phyloP scores from a whole-genome alignment of 2,113 vertebrate genomes.

The Raja brachyura region DNA sequence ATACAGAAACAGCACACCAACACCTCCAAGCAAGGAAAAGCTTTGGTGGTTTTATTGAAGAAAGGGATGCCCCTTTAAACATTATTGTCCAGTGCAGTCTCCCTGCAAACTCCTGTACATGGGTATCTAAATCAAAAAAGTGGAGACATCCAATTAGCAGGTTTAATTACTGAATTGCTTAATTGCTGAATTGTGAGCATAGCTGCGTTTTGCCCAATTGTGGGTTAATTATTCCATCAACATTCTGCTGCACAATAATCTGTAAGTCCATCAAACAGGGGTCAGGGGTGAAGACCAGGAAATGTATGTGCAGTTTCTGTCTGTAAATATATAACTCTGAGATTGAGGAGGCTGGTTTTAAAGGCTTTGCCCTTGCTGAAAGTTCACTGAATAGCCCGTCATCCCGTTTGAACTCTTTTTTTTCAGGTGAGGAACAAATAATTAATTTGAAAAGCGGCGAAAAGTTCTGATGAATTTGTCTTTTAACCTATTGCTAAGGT shows the following conservation, averaged over 20 bases:
- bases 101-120: not conserved
- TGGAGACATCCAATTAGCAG: not conserved
- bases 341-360: not conserved
- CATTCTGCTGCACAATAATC: not conserved
- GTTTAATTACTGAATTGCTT: not conserved
- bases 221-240: slow-evolving; percentile 31
- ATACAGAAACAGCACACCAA: too few relatives aligned
- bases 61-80: not conserved
- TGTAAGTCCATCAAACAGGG: not conserved
- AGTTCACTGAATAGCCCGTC: not conserved
- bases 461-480: not conserved
- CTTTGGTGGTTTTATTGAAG: not conserved
- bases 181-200: not conserved
- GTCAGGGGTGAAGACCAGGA: slow-evolving; percentile 6
- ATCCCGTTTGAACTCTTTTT: not conserved
- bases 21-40: not conserved
- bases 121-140: not conserved
- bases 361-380: slow-evolving; percentile 6
- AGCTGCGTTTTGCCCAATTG: slow-evolving; percentile 9
- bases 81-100: not conserved
- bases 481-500: slow-evolving; percentile 11
- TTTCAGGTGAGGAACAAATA: slow-evolving; percentile 17
- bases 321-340: slow-evolving; percentile 34
- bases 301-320: slow-evolving; percentile 28
- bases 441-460: not conserved